These are phyloP conservation scores for Fragum sueziense DNA, from an alignment of 2,888 invertebrate genomes.

Conservation along the genomic window DNA sequence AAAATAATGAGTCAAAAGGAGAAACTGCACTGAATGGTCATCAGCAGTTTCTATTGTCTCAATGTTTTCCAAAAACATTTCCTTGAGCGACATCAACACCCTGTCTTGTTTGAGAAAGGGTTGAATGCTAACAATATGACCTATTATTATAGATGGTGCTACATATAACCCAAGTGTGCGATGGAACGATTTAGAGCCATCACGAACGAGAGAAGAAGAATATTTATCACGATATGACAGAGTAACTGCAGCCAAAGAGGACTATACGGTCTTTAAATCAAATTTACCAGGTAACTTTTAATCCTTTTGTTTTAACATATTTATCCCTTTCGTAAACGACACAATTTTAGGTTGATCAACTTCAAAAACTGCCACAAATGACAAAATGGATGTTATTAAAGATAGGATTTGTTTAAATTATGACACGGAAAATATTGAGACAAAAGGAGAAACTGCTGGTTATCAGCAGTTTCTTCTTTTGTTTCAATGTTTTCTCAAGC, in stretches of 20 bases:
- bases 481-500: too few relatives aligned
- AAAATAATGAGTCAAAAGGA: background rate
- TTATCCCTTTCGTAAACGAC: too few relatives aligned
- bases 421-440: too few relatives aligned
- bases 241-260: constrained; percentile 69
- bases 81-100: too few relatives aligned
- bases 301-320: too few relatives aligned
- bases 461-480: too few relatives aligned
- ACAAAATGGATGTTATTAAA: too few relatives aligned
- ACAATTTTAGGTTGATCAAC: too few relatives aligned
- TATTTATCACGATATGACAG: constrained; percentile 71
- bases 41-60: background rate
- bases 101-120: background rate
- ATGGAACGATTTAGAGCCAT: constrained; percentile 44
- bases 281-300: constrained; percentile 77
- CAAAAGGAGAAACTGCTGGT: too few relatives aligned
- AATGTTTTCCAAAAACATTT: background rate
- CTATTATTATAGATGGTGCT: constrained; percentile 52
- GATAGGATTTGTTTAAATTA: too few relatives aligned
- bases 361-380: too few relatives aligned
- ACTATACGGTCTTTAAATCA: constrained; percentile 72
- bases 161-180: constrained; percentile 47
- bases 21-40: background rate
- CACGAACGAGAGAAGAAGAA: constrained; percentile 51
- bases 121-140: background rate